These are phyloP conservation scores for Galerucella nymphaeae DNA, from an alignment of 2,888 invertebrate genomes.

Conservation along the genomic window DNA sequence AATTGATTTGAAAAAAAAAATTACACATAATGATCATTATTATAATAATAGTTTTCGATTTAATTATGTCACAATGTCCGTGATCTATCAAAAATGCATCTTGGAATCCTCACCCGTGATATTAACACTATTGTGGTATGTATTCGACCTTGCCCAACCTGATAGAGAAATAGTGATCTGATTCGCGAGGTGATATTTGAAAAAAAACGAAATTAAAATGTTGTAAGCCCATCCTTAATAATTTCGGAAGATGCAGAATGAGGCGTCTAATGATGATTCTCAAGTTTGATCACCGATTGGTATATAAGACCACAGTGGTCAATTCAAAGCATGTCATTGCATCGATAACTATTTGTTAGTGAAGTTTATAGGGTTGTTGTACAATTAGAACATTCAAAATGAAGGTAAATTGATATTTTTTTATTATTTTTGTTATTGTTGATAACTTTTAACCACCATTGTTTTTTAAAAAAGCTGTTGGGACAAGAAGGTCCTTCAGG, in stretches of 20 bases:
- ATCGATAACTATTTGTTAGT: slow-evolving; percentile 15
- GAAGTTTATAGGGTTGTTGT: neutral
- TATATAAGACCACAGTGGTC: slow-evolving; percentile 32
- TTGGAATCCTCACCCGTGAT: slow-evolving; percentile 19
- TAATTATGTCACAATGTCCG: slow-evolving; percentile 15
- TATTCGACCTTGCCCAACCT: slow-evolving; percentile 53
- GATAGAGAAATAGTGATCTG: slow-evolving; percentile 49
- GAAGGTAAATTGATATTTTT: slow-evolving; percentile 15
- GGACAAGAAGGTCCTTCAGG: too few species aligned
- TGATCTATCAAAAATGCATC: slow-evolving; percentile 29
- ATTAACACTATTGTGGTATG: neutral
- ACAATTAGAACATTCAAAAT: slow-evolving; percentile 7
- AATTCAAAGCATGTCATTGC: slow-evolving; percentile 20
- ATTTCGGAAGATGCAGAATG: slow-evolving; percentile 40
- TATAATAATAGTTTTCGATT: neutral
- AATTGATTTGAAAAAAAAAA: neutral
- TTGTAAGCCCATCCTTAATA: slow-evolving; percentile 44
- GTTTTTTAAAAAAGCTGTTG: too few species aligned
- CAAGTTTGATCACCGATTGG: slow-evolving; percentile 7
- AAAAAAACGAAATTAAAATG: slow-evolving; percentile 34
- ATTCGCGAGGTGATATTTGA: slow-evolving; percentile 46
- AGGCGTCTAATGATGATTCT: slow-evolving; percentile 11
- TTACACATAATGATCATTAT: neutral
- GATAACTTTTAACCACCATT: neutral
- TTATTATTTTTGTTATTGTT: too few species aligned